Conservation (phyloP, 2,888 invertebrate species). For the Invenusta paracnida region DNA sequence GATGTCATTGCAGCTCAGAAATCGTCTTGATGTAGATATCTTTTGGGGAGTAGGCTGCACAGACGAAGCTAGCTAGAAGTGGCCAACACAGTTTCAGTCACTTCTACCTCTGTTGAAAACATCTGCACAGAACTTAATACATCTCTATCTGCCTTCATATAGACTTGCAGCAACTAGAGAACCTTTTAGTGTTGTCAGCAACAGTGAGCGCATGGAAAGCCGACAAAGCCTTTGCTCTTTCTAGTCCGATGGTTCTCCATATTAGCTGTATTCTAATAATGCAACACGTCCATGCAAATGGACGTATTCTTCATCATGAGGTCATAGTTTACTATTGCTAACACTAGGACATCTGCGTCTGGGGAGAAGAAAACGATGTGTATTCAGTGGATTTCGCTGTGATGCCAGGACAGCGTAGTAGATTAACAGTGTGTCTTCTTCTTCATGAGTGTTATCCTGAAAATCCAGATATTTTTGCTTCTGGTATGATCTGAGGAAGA, state of each 20-base stretch:
- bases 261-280: neutral
- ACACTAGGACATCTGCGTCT: neutral
- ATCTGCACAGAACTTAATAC: too few species aligned
- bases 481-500: neutral
- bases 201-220: neutral
- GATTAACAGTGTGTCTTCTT: neutral
- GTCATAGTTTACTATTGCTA: slow-evolving; percentile 4
- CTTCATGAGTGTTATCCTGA: neutral
- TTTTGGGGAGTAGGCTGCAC: slow-evolving; percentile 28
- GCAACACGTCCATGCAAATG: too few species aligned
- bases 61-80: slow-evolving; percentile 29
- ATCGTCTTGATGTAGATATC: slow-evolving; percentile 35
- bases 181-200: neutral
- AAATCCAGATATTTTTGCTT: neutral
- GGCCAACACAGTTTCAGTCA: neutral
- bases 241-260: neutral
- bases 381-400: neutral
- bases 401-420: neutral
- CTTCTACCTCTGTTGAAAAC: neutral
- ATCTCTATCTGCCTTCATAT: too few species aligned
- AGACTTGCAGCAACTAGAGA: too few species aligned
- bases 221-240: neutral
- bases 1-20: slow-evolving; percentile 41
- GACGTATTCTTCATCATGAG: neutral
- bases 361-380: slow-evolving; percentile 1